These are phyloP conservation scores for Ceratotherium simum DNA, from an alignment of 2,113 vertebrate genomes.

Conservation along the genomic window DNA sequence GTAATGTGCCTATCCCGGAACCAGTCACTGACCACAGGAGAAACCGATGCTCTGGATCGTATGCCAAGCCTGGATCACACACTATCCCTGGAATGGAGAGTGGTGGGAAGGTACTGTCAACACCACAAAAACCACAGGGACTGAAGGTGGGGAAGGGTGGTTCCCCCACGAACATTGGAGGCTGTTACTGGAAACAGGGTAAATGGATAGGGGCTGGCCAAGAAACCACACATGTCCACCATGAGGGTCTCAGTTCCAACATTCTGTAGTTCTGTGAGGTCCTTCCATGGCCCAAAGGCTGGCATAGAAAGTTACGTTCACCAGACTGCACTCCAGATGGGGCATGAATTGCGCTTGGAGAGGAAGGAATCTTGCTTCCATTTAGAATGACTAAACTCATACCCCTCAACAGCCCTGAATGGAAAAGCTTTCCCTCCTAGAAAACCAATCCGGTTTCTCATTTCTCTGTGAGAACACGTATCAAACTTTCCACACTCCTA, in stretches of 20 bases:
- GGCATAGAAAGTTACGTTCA: neutral
- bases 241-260: neutral
- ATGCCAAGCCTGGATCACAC: neutral
- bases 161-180: neutral
- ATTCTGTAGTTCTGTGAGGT: conserved; percentile 14
- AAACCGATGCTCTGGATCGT: neutral
- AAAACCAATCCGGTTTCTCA: neutral
- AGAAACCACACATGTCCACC: conserved; percentile 2
- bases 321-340: neutral
- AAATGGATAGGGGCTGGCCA: neutral
- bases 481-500: neutral
- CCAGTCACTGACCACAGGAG: neutral
- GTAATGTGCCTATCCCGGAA: neutral
- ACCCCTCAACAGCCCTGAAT: neutral
- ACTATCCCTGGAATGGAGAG: neutral
- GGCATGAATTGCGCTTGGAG: neutral
- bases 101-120: neutral
- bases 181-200: conserved; percentile 42
- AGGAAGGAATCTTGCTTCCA: neutral
- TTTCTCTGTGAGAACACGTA: neutral
- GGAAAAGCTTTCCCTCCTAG: neutral
- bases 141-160: neutral
- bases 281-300: neutral
- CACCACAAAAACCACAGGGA: conserved; percentile 4
- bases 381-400: neutral